Evolutionary conservation across 2,888 invertebrate genomes (phyloP).

Genomic region (Drosophila bunnanda): DNA sequence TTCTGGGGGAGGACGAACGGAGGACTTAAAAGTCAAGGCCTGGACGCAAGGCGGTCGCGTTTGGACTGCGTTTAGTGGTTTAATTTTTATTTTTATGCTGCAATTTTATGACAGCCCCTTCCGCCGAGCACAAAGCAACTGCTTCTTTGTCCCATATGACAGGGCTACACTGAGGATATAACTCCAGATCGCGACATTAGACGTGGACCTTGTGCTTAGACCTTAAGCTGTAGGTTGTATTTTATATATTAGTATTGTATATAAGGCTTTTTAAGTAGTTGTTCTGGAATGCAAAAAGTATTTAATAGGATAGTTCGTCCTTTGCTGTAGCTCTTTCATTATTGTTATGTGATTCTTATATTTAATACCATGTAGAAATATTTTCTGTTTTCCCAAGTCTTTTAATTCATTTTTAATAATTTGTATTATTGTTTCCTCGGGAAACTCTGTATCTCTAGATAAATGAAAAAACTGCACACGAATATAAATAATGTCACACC

Average conservation of each 20-base stretch:
- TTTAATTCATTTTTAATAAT: no score
- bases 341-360: no score
- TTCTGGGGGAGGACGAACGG: conserved; percentile 5
- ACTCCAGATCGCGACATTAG: no score
- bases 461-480: no score
- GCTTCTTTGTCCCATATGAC: conserved; percentile 34
- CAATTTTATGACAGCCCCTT: conserved; percentile 66
- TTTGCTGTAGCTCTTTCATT: background rate
- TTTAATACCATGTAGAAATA: no score
- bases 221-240: background rate
- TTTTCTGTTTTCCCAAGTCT: no score
- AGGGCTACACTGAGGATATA: conserved; percentile 13
- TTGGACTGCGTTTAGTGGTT: conserved; percentile 76
- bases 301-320: no score
- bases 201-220: no score
- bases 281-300: background rate
- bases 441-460: no score
- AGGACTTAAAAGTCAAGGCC: conserved; percentile 27
- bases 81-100: conserved; percentile 76
- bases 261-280: background rate
- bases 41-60: conserved; percentile 25
- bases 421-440: no score
- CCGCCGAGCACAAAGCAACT: conserved; percentile 34
- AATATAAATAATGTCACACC: no score
- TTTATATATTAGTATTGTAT: background rate